These are phyloP conservation scores for Trigoniulus corallinus DNA, from an alignment of 1,140 invertebrate species.

Conservation along the genomic window DNA sequence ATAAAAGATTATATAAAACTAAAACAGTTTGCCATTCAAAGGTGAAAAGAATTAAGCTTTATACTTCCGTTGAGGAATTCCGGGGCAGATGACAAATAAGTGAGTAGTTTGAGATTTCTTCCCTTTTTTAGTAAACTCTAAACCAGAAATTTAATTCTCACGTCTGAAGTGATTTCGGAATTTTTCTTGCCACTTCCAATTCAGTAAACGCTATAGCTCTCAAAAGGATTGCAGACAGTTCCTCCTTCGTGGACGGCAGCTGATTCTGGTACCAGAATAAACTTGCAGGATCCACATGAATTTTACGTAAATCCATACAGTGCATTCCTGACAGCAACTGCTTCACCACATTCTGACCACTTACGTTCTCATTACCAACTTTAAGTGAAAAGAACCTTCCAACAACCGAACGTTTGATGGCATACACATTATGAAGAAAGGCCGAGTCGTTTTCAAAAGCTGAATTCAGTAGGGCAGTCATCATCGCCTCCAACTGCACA, in stretches of 20 bases:
- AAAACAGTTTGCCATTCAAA: too few relatives aligned
- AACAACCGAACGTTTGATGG: not conserved
- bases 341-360: not conserved
- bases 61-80: too few relatives aligned
- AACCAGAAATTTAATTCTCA: too few relatives aligned
- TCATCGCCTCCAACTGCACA: not conserved
- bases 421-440: not conserved
- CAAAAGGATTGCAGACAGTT: not conserved
- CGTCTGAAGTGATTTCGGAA: too few relatives aligned
- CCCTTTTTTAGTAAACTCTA: too few relatives aligned
- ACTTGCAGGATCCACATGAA: not conserved
- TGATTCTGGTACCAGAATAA: not conserved
- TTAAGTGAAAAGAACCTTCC: not conserved
- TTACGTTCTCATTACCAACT: not conserved
- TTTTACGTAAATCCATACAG: not conserved
- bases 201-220: not conserved
- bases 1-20: too few relatives aligned
- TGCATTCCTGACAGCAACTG: not conserved
- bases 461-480: not conserved
- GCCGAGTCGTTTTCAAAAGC: not conserved
- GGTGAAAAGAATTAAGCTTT: too few relatives aligned
- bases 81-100: too few relatives aligned
- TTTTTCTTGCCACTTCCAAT: too few relatives aligned
- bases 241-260: not conserved
- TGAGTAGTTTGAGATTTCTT: too few relatives aligned